Conservation (phyloP, 2,113 vertebrate genomes). For the Meriones unguiculatus region DNA sequence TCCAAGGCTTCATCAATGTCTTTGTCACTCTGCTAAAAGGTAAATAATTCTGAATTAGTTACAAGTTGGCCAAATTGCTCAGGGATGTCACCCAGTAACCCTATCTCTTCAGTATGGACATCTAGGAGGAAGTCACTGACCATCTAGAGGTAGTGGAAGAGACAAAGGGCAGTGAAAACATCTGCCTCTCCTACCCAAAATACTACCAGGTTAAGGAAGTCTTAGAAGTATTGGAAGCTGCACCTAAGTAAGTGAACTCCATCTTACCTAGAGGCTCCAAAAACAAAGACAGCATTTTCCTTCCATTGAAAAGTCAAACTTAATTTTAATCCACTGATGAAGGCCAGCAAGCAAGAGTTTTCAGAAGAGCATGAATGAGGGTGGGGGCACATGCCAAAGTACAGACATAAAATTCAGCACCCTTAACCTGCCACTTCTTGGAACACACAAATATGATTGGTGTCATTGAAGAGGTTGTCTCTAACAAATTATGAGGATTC, state of each 20-base stretch:
- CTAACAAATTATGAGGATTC: neutral
- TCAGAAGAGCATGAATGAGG: neutral
- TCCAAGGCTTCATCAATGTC: constrained; percentile 86
- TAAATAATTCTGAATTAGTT: constrained; percentile 54
- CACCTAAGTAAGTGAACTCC: neutral
- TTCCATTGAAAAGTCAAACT: neutral
- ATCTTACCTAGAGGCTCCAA: neutral
- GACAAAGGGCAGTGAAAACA: neutral
- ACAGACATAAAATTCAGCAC: neutral
- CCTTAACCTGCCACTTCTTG: neutral
- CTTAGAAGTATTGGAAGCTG: neutral
- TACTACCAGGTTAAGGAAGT: neutral
- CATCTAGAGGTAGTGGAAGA: neutral
- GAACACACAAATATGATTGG: neutral
- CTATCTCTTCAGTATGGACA: neutral
- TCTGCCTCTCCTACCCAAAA: neutral
- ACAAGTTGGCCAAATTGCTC: neutral
- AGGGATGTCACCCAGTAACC: neutral
- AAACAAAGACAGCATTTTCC: neutral
- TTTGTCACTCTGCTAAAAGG: constrained; percentile 72
- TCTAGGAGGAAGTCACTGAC: neutral
- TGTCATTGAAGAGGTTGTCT: neutral
- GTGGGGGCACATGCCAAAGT: neutral
- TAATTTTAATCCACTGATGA: neutral
- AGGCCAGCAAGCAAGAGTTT: neutral